A percentile compares a stretch with the other conserved stretches of the same genome.
phyloP scores from a whole-genome alignment of 1,140 invertebrate species.

The Psix sp. region DNA sequence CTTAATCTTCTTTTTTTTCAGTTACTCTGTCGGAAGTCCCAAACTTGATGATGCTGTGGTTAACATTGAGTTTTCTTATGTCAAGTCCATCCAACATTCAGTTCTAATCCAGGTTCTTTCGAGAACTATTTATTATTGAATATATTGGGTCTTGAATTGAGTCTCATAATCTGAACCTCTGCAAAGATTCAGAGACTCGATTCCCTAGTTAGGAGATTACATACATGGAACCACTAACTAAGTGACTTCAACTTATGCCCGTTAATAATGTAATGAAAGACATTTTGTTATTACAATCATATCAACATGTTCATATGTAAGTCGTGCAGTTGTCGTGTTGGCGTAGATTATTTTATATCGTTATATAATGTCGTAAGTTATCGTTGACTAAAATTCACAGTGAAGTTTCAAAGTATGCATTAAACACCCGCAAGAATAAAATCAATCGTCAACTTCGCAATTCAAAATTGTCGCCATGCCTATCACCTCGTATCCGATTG shows the following conservation, averaged over 20 bases:
- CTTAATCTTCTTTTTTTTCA: too few species aligned
- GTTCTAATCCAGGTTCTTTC: conserved; percentile 28
- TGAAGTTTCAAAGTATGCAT: conserved; percentile 33
- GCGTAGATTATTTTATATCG: not conserved
- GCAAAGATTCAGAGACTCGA: not conserved
- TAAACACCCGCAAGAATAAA: conserved; percentile 36
- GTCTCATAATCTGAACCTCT: not conserved
- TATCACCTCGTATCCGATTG: conserved; percentile 15
- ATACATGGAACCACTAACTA: too few species aligned
- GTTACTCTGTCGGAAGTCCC: conserved; percentile 1
- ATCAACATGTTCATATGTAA: conserved; percentile 54
- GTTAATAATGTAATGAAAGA: conserved; percentile 75
- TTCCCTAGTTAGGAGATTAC: too few species aligned
- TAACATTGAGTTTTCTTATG: conserved; percentile 35
- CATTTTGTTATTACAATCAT: conserved; percentile 67
- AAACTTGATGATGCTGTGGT: conserved; percentile 20
- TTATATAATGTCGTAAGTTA: conserved; percentile 32
- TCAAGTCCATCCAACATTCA: conserved; percentile 47
- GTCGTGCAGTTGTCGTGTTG: conserved; percentile 53
- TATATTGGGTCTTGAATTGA: conserved; percentile 4
- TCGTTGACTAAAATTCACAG: conserved; percentile 29
- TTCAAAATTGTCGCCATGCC: too few species aligned
- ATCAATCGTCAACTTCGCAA: conserved; percentile 26
- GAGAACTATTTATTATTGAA: conserved; percentile 41
- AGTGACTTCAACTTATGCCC: conserved; percentile 65